Evolutionary conservation across 2,113 vertebrate species (phyloP).

Genomic region (Hylia prasina): DNA sequence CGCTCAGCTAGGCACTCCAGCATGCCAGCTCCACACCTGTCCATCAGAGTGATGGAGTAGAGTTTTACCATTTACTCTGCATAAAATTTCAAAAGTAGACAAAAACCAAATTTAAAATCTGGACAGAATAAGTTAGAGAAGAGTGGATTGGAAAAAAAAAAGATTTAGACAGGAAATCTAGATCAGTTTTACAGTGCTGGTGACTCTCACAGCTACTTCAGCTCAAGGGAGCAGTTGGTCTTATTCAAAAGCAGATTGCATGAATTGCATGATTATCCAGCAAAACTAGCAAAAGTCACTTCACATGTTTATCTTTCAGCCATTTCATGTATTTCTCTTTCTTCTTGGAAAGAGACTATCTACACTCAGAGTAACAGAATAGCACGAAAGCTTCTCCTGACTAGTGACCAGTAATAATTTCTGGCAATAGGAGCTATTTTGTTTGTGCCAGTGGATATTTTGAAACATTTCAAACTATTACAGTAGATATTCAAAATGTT

Average conservation of each 20-base stretch:
- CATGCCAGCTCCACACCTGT: too few relatives aligned
- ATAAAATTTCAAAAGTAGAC: background rate
- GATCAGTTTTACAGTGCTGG: background rate
- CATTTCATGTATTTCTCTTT: background rate
- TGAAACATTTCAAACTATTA: background rate
- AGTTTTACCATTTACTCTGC: background rate
- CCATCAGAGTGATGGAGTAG: background rate
- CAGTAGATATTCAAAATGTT: background rate
- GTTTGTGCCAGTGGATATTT: background rate
- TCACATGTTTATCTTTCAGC: background rate
- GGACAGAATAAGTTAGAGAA: background rate
- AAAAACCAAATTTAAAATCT: background rate
- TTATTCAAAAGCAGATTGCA: background rate
- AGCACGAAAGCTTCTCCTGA: background rate
- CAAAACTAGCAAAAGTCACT: background rate
- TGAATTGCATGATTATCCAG: background rate
- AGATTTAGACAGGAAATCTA: background rate
- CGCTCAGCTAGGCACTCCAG: fast-evolving
- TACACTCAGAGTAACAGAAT: background rate
- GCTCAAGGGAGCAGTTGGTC: background rate
- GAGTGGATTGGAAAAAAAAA: background rate
- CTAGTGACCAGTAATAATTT: background rate
- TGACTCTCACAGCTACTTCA: background rate
- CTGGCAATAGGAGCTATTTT: background rate
- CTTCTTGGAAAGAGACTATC: background rate